Base-by-base conservation (phyloP, 2,797 vertebrate genomes). In the Ptychobarbus kaznakovi region DNA sequence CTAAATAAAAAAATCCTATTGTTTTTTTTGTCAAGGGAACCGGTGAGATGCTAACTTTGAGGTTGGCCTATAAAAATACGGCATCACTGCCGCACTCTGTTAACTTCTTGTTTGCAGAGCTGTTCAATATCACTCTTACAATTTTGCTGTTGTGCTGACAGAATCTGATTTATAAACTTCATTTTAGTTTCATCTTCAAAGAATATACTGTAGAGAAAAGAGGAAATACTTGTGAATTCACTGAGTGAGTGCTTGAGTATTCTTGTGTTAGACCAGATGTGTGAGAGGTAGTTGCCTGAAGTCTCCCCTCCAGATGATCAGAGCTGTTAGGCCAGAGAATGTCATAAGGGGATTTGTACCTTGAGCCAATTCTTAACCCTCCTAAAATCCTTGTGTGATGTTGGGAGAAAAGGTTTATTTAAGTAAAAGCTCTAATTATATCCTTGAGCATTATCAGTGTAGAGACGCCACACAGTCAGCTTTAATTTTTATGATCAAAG, bases 241-340 rank as follows among this genome's bases (percentile, higher is more conserved):
- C 7, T 11, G n/a, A 61, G 70, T 42, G 35, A n/a, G 12, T 15
- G 22, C 9, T 66, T 40, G 44, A 20, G 44, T 66, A 76, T 53
- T 83, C 10, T 66, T 83, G 22, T 53, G 72, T 76, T 61, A 61
- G 22, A 61, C 22, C 38, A 42, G 38, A 42, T 61, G 38, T 61
- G 76, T 28, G 56, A 42, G 53, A 42, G 53, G 35, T 13, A 77
- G 53, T 35, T 77, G 20, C 51, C 35, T 58, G 51, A 77, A 46
- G 44, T 65, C 13, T 65, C 3, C 12, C 56, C 25, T 74, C 53
- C 22, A 74, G 56, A 65, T 49, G 28, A 65, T 75, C 2, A 74
- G 4, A 49, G 10, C 22, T 46, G 32, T 74, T 42, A 74, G 72
- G 42, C 44, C 70, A 65, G 58, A 51, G 13, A 83, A 75, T 53